Conservation (phyloP, 2,888 invertebrate species). For the Panzeria rudis region DNA sequence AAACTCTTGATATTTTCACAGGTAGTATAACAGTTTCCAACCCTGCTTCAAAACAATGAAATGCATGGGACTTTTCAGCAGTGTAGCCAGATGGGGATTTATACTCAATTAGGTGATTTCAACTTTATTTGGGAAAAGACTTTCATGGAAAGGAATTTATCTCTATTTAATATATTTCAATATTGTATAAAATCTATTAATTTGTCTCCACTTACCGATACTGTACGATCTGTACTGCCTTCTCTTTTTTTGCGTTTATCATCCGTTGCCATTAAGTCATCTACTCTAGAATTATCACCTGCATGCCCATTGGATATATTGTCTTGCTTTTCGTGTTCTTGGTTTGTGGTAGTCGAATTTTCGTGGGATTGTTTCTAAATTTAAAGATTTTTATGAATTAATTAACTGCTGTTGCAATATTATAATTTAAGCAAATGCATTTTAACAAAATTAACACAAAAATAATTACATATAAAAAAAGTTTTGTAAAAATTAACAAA, state of each 20-base stretch:
- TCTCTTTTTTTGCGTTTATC: conserved; percentile 79
- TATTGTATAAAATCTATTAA: not conserved
- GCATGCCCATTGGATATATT: conserved; percentile 83
- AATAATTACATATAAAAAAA: conserved; percentile 30
- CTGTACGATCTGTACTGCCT: conserved; percentile 80
- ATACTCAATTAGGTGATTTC: not conserved
- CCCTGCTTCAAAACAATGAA: too few species aligned
- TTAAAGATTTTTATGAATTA: not conserved
- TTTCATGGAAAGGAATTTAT: not conserved
- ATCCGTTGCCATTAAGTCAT: conserved; percentile 71
- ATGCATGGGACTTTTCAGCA: too few species aligned
- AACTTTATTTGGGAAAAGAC: not conserved
- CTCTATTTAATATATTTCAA: not conserved
- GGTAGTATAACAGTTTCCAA: too few species aligned
- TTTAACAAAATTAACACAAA: conserved; percentile 32
- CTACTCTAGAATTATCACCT: conserved; percentile 71
- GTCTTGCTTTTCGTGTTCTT: conserved; percentile 72
- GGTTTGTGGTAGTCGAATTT: conserved; percentile 80
- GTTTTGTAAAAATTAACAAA: conserved; percentile 12
- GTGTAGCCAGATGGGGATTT: not conserved
- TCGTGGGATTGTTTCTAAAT: conserved; percentile 80
- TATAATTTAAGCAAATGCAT: conserved; percentile 14
- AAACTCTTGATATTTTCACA: too few species aligned
- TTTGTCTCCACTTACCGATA: conserved; percentile 78
- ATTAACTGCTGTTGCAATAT: not conserved